These are phyloP conservation scores for Drosophila sp. DNA, from an alignment of 1,140 invertebrate genomes.

Conservation along the genomic window DNA sequence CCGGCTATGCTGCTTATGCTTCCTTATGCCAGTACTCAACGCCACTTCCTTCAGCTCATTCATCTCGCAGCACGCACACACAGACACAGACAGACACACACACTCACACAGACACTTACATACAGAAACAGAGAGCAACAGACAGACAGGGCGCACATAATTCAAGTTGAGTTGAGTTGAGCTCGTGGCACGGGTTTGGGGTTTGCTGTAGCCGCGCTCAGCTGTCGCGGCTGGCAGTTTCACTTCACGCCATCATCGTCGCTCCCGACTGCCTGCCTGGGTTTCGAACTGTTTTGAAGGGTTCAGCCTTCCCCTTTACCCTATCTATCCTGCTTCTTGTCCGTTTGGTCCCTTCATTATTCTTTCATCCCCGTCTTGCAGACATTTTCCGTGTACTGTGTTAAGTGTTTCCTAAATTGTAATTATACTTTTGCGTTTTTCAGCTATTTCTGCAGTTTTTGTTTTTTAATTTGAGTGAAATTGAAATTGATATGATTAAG, in stretches of 20 bases:
- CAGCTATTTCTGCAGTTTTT: constrained; percentile 62
- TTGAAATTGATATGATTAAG: constrained; percentile 77
- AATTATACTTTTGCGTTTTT: constrained; percentile 77
- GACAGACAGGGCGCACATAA: constrained; percentile 70
- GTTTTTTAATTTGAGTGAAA: constrained; percentile 52
- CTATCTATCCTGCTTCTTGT: constrained; percentile 15
- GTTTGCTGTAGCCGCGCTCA: constrained; percentile 47
- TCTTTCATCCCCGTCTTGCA: constrained; percentile 38
- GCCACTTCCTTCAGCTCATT: constrained; percentile 76
- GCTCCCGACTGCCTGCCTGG: constrained; percentile 38
- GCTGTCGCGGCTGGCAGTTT: constrained; percentile 77
- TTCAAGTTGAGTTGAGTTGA: constrained; percentile 64
- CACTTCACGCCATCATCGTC: constrained; percentile 65
- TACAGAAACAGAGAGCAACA: constrained; percentile 28
- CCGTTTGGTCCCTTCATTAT: constrained; percentile 27
- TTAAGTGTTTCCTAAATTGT: constrained; percentile 79
- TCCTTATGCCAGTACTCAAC: constrained; percentile 79
- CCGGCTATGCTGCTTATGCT: constrained; percentile 52
- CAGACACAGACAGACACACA: constrained; percentile 37
- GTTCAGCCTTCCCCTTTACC: constrained; percentile 3
- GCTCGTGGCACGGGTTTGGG: constrained; percentile 66
- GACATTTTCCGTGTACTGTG: constrained; percentile 57
- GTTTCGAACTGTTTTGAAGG: constrained; percentile 34
- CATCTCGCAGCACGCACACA: constrained; percentile 62
- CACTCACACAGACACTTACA: constrained; percentile 9